A percentile compares a stretch with the other conserved stretches of the same genome.
Conservation (phyloP, 2,888 invertebrate genomes). For the Agrochola lychnidis region DNA sequence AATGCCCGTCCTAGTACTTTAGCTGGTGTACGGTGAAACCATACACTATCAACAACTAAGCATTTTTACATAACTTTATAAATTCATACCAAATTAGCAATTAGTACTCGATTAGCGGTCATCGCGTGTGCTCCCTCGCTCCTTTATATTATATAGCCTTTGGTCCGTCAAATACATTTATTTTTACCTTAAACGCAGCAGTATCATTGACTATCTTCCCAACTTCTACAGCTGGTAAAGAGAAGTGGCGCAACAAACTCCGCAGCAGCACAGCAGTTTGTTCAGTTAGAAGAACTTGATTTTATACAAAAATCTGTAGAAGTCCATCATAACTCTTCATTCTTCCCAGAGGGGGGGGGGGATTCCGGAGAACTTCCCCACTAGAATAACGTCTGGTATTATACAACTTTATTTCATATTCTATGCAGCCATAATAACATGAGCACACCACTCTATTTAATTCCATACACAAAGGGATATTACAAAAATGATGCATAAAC, state of each 20-base stretch:
- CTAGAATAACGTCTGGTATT: background rate
- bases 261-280: background rate
- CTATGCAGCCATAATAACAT: constrained; percentile 27
- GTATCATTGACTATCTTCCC: too few relatives aligned
- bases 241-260: background rate
- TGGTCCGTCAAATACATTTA: too few relatives aligned
- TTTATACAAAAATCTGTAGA: background rate
- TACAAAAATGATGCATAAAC: constrained; percentile 14
- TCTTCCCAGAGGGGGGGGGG: background rate
- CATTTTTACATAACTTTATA: too few relatives aligned
- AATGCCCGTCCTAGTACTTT: background rate
- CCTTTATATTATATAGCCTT: too few relatives aligned
- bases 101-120: too few relatives aligned
- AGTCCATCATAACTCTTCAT: background rate
- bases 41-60: too few relatives aligned
- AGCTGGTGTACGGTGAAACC: too few relatives aligned
- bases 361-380: background rate
- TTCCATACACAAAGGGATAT: constrained; percentile 32
- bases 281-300: background rate
- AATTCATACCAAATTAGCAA: too few relatives aligned
- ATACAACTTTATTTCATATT: constrained; percentile 24
- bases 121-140: too few relatives aligned
- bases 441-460: constrained; percentile 31
- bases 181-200: too few relatives aligned
- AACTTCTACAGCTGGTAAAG: too few relatives aligned